Conservation (phyloP, 2,888 invertebrate genomes). For the Patella ulyssiponensis region DNA sequence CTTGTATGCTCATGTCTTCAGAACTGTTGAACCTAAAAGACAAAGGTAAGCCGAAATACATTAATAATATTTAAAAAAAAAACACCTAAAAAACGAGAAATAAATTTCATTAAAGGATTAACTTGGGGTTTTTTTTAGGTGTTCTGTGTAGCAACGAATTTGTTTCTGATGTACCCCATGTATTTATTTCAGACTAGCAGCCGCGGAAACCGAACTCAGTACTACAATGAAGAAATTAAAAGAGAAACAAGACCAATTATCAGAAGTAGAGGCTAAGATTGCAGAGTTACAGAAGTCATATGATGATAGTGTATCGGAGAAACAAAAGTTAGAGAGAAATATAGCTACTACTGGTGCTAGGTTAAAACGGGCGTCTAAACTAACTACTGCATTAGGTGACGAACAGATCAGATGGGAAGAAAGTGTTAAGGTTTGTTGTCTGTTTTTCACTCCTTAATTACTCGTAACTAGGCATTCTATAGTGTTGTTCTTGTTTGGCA, state of each 20-base stretch:
- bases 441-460: not conserved
- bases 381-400: conserved; percentile 89
- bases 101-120: too few species aligned
- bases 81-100: too few species aligned
- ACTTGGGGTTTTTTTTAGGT: too few species aligned
- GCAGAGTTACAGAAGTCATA: conserved; percentile 72
- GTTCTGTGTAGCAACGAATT: too few species aligned
- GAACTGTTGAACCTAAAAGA: conserved; percentile 90
- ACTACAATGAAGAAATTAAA: conserved; percentile 83
- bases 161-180: too few species aligned
- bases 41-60: conserved; percentile 76
- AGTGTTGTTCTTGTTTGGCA: not conserved
- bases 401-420: conserved; percentile 75
- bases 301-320: conserved; percentile 76
- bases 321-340: conserved; percentile 81
- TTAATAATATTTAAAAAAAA: too few species aligned
- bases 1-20: conserved; percentile 88
- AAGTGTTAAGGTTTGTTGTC: conserved; percentile 27
- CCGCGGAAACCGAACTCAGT: conserved; percentile 83
- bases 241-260: conserved; percentile 86
- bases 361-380: conserved; percentile 84
- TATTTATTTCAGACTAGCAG: conserved; percentile 56
- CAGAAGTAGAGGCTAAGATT: conserved; percentile 84
- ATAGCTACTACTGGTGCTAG: conserved; percentile 85
- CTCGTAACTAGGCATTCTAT: too few species aligned